Evolutionary conservation across 1,140 invertebrate genomes (phyloP).

Genomic region (Calephelis virginiensis): DNA sequence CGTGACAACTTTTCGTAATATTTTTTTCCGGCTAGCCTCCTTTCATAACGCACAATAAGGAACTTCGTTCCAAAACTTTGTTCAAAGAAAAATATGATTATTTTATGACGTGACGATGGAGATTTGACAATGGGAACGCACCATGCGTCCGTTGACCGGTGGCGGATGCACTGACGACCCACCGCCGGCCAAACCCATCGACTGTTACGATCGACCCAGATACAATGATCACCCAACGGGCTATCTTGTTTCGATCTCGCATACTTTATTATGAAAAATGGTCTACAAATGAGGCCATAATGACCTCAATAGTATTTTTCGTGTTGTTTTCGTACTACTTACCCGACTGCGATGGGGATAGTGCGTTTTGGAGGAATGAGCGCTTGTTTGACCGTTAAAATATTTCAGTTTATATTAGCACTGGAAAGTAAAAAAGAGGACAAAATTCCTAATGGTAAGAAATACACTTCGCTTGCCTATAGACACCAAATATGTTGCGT

Average conservation of each 20-base stretch:
- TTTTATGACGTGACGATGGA: neutral
- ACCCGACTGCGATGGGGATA: too few relatives aligned
- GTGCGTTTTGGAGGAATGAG: too few relatives aligned
- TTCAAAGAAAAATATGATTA: neutral
- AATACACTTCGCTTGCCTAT: too few relatives aligned
- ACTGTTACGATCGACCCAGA: constrained; percentile 64
- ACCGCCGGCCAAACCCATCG: constrained; percentile 49
- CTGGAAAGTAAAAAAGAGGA: too few relatives aligned
- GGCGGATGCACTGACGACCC: constrained; percentile 47
- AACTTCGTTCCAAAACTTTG: too few relatives aligned
- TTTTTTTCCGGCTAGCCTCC: too few relatives aligned
- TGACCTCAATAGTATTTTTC: neutral
- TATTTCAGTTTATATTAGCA: too few relatives aligned
- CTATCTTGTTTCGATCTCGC: constrained; percentile 11
- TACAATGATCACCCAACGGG: constrained; percentile 27
- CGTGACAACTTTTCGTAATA: too few relatives aligned
- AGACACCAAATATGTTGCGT: too few relatives aligned
- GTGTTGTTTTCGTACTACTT: neutral
- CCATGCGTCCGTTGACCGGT: constrained; percentile 39
- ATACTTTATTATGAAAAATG: constrained; percentile 11
- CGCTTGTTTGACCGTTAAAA: too few relatives aligned
- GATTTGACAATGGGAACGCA: constrained; percentile 30
- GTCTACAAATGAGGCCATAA: constrained; percentile 2
- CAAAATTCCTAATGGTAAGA: too few relatives aligned
- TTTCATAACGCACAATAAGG: too few relatives aligned